phyloP scores from a whole-genome alignment of 2,113 vertebrate species.

The Macroglossus sobrinus region DNA sequence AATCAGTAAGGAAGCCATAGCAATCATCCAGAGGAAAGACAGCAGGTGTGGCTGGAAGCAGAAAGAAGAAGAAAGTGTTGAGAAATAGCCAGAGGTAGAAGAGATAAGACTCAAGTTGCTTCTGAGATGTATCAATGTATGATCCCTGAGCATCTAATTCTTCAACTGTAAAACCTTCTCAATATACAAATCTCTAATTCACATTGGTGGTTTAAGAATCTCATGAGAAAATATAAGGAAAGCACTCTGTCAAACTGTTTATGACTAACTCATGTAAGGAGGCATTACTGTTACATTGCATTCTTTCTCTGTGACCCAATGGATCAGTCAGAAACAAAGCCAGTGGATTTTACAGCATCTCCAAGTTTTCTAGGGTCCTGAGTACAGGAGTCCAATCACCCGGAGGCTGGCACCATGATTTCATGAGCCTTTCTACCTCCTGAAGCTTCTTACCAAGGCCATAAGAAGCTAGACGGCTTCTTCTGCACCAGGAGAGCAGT shows the following conservation, averaged over 20 bases:
- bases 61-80: background rate
- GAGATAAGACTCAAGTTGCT: background rate
- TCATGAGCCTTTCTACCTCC: background rate
- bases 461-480: background rate
- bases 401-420: background rate
- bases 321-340: background rate
- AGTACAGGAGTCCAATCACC: rapidly evolving
- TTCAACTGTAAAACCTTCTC: background rate
- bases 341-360: background rate
- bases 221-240: background rate
- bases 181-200: background rate
- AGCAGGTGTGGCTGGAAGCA: background rate
- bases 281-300: background rate
- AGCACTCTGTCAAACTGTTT: background rate
- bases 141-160: background rate
- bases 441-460: background rate
- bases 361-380: background rate
- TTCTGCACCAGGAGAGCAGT: background rate
- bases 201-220: background rate
- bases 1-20: background rate
- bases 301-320: background rate
- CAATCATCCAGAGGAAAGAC: background rate
- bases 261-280: background rate
- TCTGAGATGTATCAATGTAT: background rate
- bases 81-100: background rate